Base-by-base conservation (phyloP, 1,140 invertebrate genomes). In the Diabrotica virgifera region DNA sequence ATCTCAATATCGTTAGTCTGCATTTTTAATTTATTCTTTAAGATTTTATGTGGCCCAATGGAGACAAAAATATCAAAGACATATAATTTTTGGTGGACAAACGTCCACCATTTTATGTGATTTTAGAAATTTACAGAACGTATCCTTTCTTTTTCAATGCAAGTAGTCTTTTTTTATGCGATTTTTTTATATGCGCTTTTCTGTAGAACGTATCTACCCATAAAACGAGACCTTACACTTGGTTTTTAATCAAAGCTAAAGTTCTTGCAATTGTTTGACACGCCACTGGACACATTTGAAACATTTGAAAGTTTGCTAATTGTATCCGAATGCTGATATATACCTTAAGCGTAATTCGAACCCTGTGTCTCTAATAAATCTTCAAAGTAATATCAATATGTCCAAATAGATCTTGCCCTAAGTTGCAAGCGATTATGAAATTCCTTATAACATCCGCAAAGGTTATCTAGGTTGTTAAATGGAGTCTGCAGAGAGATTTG, bases 401-500 rank as follows among this genome's bases (percentile, higher is more conserved):
- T 62, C 56, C 50, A 5, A 38, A 61, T 56, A 58, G 60, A 60
- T 66, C 62, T 63, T 53, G 24, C 40, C 12, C 24, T 58, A 59
- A 63, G 68, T 63, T 57, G 37, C 14, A 46, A 46, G 40, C 53
- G 64, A 69, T 71, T 69, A 71, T 71, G 70, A 69, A 71, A 71
- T 71, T 71, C 70, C 70, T 71, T 63, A 71, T 57, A 35, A 13
- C 50, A 56, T 36, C 50, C 46, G 56, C 55, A 64, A 64, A 67
- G 67, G 70, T 69, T 64, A 69, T 40, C 68, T 57, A 63, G 59
- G 69, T 70, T 62, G 62, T 53, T 66, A 60, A 65, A 70, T 65
- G 59, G 61, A 71, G 65, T 67, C 65, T 37, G 57, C n/a, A 66
- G 46, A 51, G 54, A 67, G 71, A 73, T 73, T 71, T 73, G 71